phyloP scores from a whole-genome alignment of 2,888 invertebrate genomes.

The Colostygia pectinataria region DNA sequence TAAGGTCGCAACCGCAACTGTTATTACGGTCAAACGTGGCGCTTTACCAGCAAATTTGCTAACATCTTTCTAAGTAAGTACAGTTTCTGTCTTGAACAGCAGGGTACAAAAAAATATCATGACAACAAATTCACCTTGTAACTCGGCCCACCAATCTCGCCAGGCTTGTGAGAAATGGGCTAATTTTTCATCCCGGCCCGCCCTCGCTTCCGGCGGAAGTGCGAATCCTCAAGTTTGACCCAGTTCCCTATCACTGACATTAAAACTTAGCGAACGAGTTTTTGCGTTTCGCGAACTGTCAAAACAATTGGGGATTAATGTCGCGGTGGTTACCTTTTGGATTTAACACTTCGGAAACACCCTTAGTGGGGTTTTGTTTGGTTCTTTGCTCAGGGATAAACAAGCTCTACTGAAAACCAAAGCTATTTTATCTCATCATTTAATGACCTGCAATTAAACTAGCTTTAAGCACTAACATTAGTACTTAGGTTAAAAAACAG shows the following conservation, averaged over 20 bases:
- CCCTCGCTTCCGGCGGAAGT: conserved; percentile 34
- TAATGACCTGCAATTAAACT: too few relatives aligned
- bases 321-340: conserved; percentile 9
- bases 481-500: too few relatives aligned
- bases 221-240: conserved; percentile 44
- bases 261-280: conserved; percentile 30
- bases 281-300: conserved; percentile 33
- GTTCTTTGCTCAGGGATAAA: too few relatives aligned
- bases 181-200: conserved; percentile 48
- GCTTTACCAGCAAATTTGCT: too few relatives aligned
- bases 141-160: conserved; percentile 37
- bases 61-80: too few relatives aligned
- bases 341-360: neutral
- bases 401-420: too few relatives aligned
- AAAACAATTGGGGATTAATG: conserved; percentile 30
- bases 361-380: neutral
- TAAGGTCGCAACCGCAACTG: too few relatives aligned
- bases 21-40: too few relatives aligned
- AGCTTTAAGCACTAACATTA: too few relatives aligned
- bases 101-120: neutral
- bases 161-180: conserved; percentile 46
- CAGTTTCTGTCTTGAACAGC: too few relatives aligned
- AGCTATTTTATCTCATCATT: too few relatives aligned
- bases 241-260: conserved; percentile 35
- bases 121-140: conserved; percentile 24